Conservation (phyloP, 2,888 invertebrate genomes). For the Drosophila neonasuta region DNA sequence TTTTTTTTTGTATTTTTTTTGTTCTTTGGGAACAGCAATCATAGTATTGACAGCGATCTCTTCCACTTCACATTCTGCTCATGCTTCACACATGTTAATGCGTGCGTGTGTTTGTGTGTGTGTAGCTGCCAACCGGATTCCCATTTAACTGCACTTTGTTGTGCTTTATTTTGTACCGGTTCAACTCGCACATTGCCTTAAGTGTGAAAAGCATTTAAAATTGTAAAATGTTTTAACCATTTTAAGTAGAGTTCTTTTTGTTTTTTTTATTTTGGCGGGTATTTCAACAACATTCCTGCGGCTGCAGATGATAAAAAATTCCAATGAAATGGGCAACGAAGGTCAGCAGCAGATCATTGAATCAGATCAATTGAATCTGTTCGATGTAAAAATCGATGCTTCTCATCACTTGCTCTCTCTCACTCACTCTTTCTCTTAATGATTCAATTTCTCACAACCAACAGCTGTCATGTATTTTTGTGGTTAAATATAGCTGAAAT, state of each 20-base stretch:
- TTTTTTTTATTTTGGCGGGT: conserved; percentile 32
- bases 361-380: conserved; percentile 19
- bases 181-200: conserved; percentile 47
- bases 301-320: conserved; percentile 34
- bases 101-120: not conserved
- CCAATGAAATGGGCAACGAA: conserved; percentile 33
- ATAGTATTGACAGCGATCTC: conserved; percentile 1
- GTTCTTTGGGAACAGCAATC: conserved; percentile 34
- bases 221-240: conserved; percentile 48
- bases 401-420: not conserved
- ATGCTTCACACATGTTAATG: conserved; percentile 1
- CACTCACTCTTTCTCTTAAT: not conserved
- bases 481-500: conserved; percentile 33
- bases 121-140: conserved; percentile 60
- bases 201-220: conserved; percentile 56
- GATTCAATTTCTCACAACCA: conserved; percentile 5
- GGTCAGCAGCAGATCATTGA: conserved; percentile 37
- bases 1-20: conserved; percentile 18
- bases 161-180: conserved; percentile 60
- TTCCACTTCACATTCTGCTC: conserved; percentile 36
- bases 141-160: conserved; percentile 67
- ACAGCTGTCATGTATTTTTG: conserved; percentile 25
- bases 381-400: not conserved
- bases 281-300: conserved; percentile 66
- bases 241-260: conserved; percentile 20